These are phyloP conservation scores for Littorina saxatilis DNA, from an alignment of 1,140 invertebrate genomes.

Conservation along the genomic window DNA sequence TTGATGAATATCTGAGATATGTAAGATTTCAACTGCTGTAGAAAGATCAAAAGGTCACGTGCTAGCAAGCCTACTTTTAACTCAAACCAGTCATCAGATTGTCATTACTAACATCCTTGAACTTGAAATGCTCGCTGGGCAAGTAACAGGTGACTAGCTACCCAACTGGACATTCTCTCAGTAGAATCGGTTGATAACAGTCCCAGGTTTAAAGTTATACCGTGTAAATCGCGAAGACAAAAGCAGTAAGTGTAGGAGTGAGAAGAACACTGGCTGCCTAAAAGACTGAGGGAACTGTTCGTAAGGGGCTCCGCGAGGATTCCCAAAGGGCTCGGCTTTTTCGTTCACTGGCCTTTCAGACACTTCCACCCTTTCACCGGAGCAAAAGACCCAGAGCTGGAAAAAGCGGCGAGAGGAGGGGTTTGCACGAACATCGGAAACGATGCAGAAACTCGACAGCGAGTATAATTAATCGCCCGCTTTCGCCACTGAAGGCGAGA, in stretches of 20 bases:
- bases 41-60: too few species aligned
- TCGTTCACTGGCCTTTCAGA: conserved; percentile 8
- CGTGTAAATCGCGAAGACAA: background rate
- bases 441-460: conserved; percentile 24
- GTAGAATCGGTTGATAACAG: too few species aligned
- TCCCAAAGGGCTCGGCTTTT: conserved; percentile 19
- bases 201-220: too few species aligned
- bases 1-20: too few species aligned
- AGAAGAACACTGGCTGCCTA: background rate
- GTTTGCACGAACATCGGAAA: background rate
- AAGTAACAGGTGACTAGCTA: too few species aligned
- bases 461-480: conserved; percentile 19
- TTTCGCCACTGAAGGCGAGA: background rate
- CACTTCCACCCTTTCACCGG: background rate
- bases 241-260: background rate
- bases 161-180: too few species aligned
- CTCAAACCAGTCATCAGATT: too few species aligned
- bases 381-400: background rate
- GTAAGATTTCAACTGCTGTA: too few species aligned
- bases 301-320: too few species aligned
- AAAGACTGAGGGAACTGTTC: background rate
- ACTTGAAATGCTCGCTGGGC: too few species aligned
- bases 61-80: too few species aligned
- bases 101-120: too few species aligned
- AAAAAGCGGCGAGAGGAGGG: background rate